These are phyloP conservation scores for Origma solitaria DNA, from an alignment of 2,113 vertebrate genomes.

Conservation along the genomic window DNA sequence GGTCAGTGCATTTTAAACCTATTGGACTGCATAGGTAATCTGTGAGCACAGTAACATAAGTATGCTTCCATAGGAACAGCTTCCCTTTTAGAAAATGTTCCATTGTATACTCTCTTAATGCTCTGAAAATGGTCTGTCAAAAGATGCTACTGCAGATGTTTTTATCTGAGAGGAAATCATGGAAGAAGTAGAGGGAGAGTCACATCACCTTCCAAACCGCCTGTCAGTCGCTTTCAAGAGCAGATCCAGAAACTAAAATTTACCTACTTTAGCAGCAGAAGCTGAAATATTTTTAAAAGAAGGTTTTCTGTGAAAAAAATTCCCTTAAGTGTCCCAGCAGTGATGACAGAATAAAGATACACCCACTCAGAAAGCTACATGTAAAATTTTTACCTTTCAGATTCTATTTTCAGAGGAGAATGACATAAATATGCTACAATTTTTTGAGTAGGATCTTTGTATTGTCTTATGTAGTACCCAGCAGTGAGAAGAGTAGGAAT, in stretches of 20 bases:
- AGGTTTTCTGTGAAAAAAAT: neutral
- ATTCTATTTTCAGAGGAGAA: neutral
- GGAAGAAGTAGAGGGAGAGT: neutral
- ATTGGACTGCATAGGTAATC: rapidly evolving
- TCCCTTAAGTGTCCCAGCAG: neutral
- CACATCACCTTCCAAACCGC: neutral
- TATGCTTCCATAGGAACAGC: neutral
- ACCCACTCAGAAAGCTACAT: neutral
- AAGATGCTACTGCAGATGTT: neutral
- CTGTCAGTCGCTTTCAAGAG: neutral
- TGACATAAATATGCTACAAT: neutral
- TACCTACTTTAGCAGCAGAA: neutral
- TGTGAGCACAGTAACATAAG: neutral
- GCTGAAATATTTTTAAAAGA: neutral
- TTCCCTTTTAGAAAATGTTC: neutral
- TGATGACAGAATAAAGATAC: neutral
- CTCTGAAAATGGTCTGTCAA: neutral
- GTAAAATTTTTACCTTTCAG: neutral
- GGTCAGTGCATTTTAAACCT: neutral
- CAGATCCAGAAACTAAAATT: neutral
- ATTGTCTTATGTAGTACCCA: neutral
- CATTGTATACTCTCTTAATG: neutral
- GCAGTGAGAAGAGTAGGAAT: neutral
- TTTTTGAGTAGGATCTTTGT: neutral
- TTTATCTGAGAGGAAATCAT: neutral